phyloP scores from a whole-genome alignment of 1,140 invertebrate species.

The Odontomachus brunneus region DNA sequence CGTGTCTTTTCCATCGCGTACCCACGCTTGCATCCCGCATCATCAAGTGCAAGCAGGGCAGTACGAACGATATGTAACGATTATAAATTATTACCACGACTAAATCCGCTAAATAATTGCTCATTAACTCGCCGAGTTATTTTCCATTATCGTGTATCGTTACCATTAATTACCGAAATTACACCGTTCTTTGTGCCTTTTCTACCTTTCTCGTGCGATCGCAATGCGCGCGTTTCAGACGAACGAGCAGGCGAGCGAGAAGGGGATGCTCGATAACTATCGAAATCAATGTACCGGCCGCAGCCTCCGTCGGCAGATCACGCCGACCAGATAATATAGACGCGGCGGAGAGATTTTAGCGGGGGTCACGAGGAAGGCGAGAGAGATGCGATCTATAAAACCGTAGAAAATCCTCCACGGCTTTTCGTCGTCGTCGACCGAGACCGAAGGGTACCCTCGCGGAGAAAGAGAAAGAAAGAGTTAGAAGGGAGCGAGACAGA shows the following conservation, averaged over 20 bases:
- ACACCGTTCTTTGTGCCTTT: slow-evolving; percentile 21
- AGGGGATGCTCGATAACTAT: slow-evolving; percentile 47
- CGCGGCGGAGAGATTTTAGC: slow-evolving; percentile 60
- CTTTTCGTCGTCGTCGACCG: slow-evolving; percentile 53
- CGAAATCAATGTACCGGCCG: slow-evolving; percentile 60
- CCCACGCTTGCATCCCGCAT: not conserved
- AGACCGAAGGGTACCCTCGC: slow-evolving; percentile 30
- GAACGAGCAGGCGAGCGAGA: slow-evolving; percentile 7
- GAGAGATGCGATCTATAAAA: slow-evolving; percentile 58
- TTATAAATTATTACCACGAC: slow-evolving; percentile 50
- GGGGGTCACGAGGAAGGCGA: slow-evolving; percentile 47
- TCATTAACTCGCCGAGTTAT: slow-evolving; percentile 50
- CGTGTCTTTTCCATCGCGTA: not conserved
- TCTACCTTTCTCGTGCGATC: slow-evolving; percentile 14
- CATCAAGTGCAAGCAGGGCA: not conserved
- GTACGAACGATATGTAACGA: slow-evolving; percentile 32
- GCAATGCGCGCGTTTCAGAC: slow-evolving; percentile 15
- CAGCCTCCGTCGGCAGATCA: slow-evolving; percentile 63
- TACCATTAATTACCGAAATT: slow-evolving; percentile 59
- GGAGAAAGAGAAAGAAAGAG: slow-evolving; percentile 3
- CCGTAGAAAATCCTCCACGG: slow-evolving; percentile 56
- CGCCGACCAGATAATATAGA: slow-evolving; percentile 48
- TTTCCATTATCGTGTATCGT: slow-evolving; percentile 50
- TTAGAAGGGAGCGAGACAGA: not conserved
- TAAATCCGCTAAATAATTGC: slow-evolving; percentile 51